Base-by-base conservation (phyloP, 2,113 vertebrate genomes). In the Leptobrachium leishanense region DNA sequence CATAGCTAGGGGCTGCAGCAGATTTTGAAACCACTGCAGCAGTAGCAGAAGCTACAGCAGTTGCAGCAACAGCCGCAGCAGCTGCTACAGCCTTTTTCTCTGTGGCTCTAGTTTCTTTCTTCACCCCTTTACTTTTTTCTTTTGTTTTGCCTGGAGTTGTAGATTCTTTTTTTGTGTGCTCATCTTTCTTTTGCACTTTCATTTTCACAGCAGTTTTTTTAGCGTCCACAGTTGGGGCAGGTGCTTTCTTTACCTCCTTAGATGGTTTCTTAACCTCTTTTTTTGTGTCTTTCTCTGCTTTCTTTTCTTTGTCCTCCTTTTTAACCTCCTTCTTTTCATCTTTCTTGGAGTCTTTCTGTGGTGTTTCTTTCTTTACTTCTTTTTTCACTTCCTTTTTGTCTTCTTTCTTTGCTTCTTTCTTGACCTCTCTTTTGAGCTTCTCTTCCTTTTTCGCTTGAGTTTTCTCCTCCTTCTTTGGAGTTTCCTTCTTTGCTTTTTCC, bases 261-360 rank as follows among this genome's bases (percentile, higher is more conserved):
- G 89, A 84, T 63, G 90, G 75, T 41, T 92, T 96, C 87, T 95
- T 98, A 0, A 88, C 83, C 41, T 95, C 94, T 81, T 92, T 98
- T 88, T 95, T 96, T 67, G 68, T 78, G 66, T 95, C 95, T 84
- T 95, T 98, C 65, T 97, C 96, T 69, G 98, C 96, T 67, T 95
- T 97, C 72, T 92, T 94, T 68, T 95, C 97, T 74, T 92, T 94
- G 12, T 89, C 89, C 73, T 96, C 95, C 81, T 94, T 98, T 86
- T 92, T 96, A 8, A 93, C 89, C 9, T 94, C 92, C 15, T 92
- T 92, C 85, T 93, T 94, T 40, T 63, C 65, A 46, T 96, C 95
- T 76, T 88, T 97, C 88, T 95, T 96, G 0, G 64, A 7, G 41
- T 94, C 93, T 81, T 96, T 98, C 81, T 91, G 88, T 43, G 89